phyloP scores from a whole-genome alignment of 2,888 invertebrate genomes.

The Daptonema setosum region DNA sequence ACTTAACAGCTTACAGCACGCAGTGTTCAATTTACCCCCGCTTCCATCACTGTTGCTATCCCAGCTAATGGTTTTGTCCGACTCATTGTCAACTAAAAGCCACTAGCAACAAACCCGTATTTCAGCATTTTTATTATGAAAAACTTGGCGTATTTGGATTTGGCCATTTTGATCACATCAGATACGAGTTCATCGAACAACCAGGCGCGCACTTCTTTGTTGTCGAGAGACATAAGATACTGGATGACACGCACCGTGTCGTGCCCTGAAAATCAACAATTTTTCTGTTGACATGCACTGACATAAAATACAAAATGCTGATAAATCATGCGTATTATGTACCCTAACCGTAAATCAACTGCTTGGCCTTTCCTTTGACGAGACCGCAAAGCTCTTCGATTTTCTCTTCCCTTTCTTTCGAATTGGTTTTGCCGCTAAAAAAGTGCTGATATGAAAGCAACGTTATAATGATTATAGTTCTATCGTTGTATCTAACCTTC shows the following conservation, averaged over 20 bases:
- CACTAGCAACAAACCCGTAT: conserved; percentile 44
- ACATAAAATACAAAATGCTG: no score
- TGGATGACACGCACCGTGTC: conserved; percentile 33
- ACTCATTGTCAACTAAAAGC: no score
- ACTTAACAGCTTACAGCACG: no score
- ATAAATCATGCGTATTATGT: no score
- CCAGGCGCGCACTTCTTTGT: conserved; percentile 39
- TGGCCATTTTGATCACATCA: conserved; percentile 33
- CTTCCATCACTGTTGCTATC: no score
- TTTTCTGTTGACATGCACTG: neutral
- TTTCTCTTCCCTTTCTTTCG: neutral
- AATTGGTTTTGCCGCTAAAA: neutral
- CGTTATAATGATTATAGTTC: neutral
- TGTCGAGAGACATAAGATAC: conserved; percentile 49
- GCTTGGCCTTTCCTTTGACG: neutral
- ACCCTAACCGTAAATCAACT: neutral
- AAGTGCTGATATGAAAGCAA: neutral
- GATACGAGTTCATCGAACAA: conserved; percentile 53
- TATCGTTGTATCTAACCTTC: conserved; percentile 8
- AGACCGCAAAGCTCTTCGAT: neutral
- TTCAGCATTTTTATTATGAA: conserved; percentile 54
- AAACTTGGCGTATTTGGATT: conserved; percentile 36
- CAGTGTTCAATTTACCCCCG: no score
- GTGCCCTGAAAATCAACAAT: neutral
- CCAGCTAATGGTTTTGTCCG: no score